Percentiles rank a stretch among this genome's conserved stretches.
These are phyloP conservation scores for Tinea trinotella DNA, from an alignment of 2,888 invertebrate species.

Conservation along the genomic window DNA sequence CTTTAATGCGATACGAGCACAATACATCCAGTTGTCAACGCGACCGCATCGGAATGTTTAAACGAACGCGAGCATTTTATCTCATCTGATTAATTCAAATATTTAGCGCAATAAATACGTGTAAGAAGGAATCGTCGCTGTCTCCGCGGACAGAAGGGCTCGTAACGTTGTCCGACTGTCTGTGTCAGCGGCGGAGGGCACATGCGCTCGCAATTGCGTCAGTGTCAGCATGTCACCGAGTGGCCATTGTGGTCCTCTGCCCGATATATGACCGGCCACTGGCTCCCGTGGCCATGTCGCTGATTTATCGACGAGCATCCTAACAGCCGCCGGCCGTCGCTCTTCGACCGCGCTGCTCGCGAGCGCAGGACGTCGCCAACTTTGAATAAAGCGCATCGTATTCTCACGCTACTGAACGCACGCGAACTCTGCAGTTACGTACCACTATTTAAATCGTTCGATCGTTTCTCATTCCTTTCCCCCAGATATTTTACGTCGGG, in stretches of 20 bases:
- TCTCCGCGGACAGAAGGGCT: conserved; percentile 30
- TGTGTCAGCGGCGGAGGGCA: conserved; percentile 34
- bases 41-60: conserved; percentile 67
- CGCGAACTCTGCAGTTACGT: conserved; percentile 62
- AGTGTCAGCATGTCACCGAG: conserved; percentile 58
- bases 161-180: conserved; percentile 34
- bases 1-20: conserved; percentile 46
- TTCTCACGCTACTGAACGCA: conserved; percentile 69
- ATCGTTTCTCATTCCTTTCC: conserved; percentile 69
- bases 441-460: conserved; percentile 59
- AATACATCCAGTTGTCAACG: conserved; percentile 69
- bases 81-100: conserved; percentile 72
- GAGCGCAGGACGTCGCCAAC: conserved; percentile 35
- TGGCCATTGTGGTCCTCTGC: conserved; percentile 54
- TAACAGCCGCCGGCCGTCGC: conserved; percentile 32
- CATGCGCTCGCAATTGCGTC: conserved; percentile 54
- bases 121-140: conserved; percentile 13
- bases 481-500: conserved; percentile 71
- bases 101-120: conserved; percentile 69
- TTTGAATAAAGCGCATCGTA: conserved; percentile 58
- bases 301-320: conserved; percentile 66
- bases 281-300: conserved; percentile 40
- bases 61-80: conserved; percentile 65
- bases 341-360: not conserved
- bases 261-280: conserved; percentile 38